Percentiles rank a stretch among this genome's conserved stretches.
phyloP scores from a whole-genome alignment of 64 coral and sea anemone species.

The Orbicella faveolata region DNA sequence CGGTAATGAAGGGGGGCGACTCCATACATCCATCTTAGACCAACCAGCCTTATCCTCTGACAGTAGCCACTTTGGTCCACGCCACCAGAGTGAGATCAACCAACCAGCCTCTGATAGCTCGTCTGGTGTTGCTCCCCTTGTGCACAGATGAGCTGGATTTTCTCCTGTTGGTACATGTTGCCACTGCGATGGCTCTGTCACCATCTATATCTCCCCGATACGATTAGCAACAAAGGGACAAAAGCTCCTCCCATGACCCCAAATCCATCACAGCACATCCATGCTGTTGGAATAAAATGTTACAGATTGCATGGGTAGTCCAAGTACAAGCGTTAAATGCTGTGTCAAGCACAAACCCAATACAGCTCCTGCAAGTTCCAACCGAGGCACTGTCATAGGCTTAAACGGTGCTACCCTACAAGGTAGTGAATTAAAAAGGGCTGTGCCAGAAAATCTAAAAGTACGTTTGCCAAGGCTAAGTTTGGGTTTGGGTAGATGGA shows the following conservation, averaged over 20 bases:
- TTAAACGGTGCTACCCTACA: background rate
- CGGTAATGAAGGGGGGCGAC: background rate
- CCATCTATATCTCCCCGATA: slow-evolving; percentile 54
- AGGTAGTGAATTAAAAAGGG: no score
- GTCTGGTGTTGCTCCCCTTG: slow-evolving; percentile 33
- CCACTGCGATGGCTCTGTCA: slow-evolving; percentile 53
- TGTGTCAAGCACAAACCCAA: slow-evolving; percentile 5
- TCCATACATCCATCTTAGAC: slow-evolving; percentile 19
- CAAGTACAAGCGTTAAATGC: background rate
- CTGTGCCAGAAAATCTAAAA: no score
- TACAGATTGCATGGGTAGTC: slow-evolving; percentile 2
- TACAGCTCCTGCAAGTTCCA: background rate
- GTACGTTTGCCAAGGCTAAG: no score
- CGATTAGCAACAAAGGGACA: slow-evolving; percentile 58
- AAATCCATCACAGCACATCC: slow-evolving; percentile 63
- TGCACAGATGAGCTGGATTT: slow-evolving; percentile 50
- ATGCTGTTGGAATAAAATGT: slow-evolving; percentile 58
- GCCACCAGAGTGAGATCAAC: slow-evolving; percentile 50
- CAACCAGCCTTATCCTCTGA: slow-evolving; percentile 29
- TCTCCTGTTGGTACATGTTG: slow-evolving; percentile 42
- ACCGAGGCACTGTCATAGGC: slow-evolving; percentile 10
- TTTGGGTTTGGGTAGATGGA: no score
- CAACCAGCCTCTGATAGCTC: slow-evolving; percentile 9
- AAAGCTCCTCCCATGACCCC: slow-evolving; percentile 46
- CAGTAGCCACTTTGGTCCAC: slow-evolving; percentile 42